A percentile compares a stretch with the other conserved stretches of the same genome.
Conservation (phyloP, 1,140 invertebrate species). For the Hyposmocoma kahamanoa region DNA sequence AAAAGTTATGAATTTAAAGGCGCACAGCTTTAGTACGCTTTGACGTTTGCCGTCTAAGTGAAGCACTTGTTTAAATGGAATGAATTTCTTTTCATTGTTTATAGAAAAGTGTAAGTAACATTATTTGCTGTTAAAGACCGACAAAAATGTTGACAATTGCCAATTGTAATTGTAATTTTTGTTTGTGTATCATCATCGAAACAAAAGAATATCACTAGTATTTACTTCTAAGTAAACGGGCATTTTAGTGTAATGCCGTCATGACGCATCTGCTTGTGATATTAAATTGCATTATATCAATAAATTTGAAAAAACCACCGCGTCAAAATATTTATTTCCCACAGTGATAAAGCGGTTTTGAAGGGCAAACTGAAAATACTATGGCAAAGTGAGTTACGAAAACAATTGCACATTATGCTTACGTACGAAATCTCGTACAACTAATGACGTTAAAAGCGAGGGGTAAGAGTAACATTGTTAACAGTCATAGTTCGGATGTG, state of each 20-base stretch:
- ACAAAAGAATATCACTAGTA: neutral
- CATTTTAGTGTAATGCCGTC: constrained; percentile 14
- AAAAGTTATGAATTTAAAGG: constrained; percentile 70
- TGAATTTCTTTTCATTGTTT: constrained; percentile 36
- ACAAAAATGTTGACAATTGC: constrained; percentile 28
- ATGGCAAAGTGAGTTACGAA: constrained; percentile 44
- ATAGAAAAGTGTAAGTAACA: constrained; percentile 27
- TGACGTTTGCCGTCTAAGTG: constrained; percentile 31
- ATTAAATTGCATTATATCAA: constrained; percentile 39
- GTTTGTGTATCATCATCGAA: constrained; percentile 9
- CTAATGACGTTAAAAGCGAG: constrained; percentile 66
- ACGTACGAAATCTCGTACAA: constrained; percentile 64
- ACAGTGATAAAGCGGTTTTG: constrained; percentile 32
- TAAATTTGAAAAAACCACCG: constrained; percentile 30
- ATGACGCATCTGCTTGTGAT: constrained; percentile 21
- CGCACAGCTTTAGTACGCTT: constrained; percentile 34
- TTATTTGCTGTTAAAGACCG: constrained; percentile 38
- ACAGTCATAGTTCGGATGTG: constrained; percentile 60
- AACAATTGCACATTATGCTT: constrained; percentile 66
- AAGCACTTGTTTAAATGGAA: constrained; percentile 31
- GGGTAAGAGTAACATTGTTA: constrained; percentile 63
- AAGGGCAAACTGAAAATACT: constrained; percentile 42
- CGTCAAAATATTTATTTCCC: constrained; percentile 32
- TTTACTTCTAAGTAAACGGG: neutral
- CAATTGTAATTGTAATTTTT: constrained; percentile 17